Base-by-base conservation (phyloP, 2,888 invertebrate species). In the Hydrotaea cyrtoneurina region DNA sequence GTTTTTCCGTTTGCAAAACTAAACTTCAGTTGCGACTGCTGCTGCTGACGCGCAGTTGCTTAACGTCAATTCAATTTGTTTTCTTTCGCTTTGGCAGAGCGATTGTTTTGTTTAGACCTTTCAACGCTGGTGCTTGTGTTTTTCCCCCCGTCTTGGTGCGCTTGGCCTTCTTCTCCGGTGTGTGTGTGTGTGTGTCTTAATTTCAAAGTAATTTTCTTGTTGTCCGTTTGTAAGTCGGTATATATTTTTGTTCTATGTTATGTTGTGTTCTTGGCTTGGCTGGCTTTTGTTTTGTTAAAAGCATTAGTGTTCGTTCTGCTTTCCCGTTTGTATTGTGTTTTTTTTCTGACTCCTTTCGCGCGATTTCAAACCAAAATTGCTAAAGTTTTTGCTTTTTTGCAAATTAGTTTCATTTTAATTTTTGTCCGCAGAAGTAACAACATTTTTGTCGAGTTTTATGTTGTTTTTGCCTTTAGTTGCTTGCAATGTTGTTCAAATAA, bases 381-480 rank as follows among this genome's bases (percentile, higher is more conserved):
- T 84, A 77, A 73, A 82, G 86, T 74, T 75, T 69, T 78, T 71
- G 55, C 69, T 69, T 79, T 84, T 64, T 80, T 83, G 82, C 82
- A 83, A 87, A 87, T 87, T 80, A 83, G 82, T 86, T 86, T 86
- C 86, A 87, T 88, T 86, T 88, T 87, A 86, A 82, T 86, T 85
- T 83, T 86, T 86, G 85, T 85, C 86, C 86, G 85, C 83, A 84
- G 72, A 76, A 83, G 84, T 81, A 86, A 83, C 86, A 88, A 80
- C 79, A 82, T 85, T 82, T 82, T 85, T 85, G 69, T 69, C n/a
- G 39, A 31, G 46, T 43, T 19, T 66, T 66, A 4, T 26, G 15
- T 13, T 0, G 15, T 10, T 26, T 59, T 10, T 59, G 4, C 19
- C 39, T 17, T 71, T 78, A 31, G 26, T 75, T 64, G 75, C 53